Conservation (phyloP, 1,140 invertebrate species). For the Drosophila murphyi region DNA sequence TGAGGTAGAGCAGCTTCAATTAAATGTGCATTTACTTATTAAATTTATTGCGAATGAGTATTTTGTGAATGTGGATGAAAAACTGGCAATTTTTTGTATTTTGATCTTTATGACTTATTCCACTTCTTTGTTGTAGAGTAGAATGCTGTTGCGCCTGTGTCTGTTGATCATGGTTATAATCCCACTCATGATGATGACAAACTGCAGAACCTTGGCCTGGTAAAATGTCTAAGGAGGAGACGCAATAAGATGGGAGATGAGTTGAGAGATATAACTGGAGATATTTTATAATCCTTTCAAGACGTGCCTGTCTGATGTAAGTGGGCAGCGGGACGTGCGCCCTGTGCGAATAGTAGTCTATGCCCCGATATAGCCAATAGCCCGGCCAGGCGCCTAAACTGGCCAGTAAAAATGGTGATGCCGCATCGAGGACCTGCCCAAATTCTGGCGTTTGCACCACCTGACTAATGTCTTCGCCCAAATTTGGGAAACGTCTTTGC, state of each 20-base stretch:
- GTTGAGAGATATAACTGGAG: not conserved
- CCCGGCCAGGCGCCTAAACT: slow-evolving; percentile 70
- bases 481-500: slow-evolving; percentile 33
- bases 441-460: slow-evolving; percentile 58
- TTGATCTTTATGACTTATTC: not conserved
- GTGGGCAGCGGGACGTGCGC: slow-evolving; percentile 57
- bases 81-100: not conserved
- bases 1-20: not conserved
- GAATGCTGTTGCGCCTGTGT: not conserved
- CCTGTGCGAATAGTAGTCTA: slow-evolving; percentile 66
- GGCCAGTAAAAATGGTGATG: slow-evolving; percentile 59
- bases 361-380: slow-evolving; percentile 66
- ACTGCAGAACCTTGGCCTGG: slow-evolving; percentile 71
- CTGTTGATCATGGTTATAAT: slow-evolving; percentile 45
- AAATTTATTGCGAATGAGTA: not conserved
- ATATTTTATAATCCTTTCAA: not conserved
- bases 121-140: slow-evolving; percentile 10
- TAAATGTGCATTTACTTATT: slow-evolving; percentile 14
- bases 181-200: slow-evolving; percentile 63
- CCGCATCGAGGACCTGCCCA: slow-evolving; percentile 37
- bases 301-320: slow-evolving; percentile 66
- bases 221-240: slow-evolving; percentile 60
- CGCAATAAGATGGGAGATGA: not conserved
- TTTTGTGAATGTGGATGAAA: not conserved
- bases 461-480: slow-evolving; percentile 60